Evolutionary conservation across 2,888 invertebrate species (phyloP).

Genomic region (Macaria notata): DNA sequence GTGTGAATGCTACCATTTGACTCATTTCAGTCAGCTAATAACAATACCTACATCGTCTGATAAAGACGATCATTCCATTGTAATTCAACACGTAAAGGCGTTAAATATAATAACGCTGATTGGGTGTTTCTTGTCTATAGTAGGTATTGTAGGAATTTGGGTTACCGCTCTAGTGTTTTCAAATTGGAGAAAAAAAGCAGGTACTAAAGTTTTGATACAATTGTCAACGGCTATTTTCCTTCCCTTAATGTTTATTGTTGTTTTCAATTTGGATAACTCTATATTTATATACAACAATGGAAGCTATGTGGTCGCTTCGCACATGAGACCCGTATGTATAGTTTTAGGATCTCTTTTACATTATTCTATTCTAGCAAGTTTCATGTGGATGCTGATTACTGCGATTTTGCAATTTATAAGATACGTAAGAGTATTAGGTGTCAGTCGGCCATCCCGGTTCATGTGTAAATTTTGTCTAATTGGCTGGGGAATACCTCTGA

Average conservation of each 20-base stretch:
- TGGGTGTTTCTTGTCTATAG: slow-evolving; percentile 82
- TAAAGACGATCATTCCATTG: slow-evolving; percentile 31
- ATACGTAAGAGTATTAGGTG: slow-evolving; percentile 85
- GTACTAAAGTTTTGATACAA: slow-evolving; percentile 85
- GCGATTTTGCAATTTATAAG: slow-evolving; percentile 86
- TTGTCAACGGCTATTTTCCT: slow-evolving; percentile 84
- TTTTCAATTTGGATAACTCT: slow-evolving; percentile 60
- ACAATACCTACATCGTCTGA: slow-evolving; percentile 40
- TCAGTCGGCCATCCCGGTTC: slow-evolving; percentile 80
- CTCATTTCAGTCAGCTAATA: slow-evolving; percentile 83
- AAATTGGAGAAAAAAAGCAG: slow-evolving; percentile 83
- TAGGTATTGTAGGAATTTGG: slow-evolving; percentile 82
- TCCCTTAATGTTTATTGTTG: slow-evolving; percentile 75
- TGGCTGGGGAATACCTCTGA: slow-evolving; percentile 84
- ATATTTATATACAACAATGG: slow-evolving; percentile 52
- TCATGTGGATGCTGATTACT: slow-evolving; percentile 88
- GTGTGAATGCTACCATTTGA: slow-evolving; percentile 82
- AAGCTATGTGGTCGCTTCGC: slow-evolving; percentile 41
- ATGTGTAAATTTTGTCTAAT: slow-evolving; percentile 83
- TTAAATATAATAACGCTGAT: slow-evolving; percentile 82
- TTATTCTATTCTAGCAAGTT: slow-evolving; percentile 85
- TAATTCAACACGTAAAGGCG: slow-evolving; percentile 58
- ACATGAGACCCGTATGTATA: slow-evolving; percentile 71
- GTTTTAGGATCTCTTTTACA: slow-evolving; percentile 84
- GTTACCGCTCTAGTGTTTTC: slow-evolving; percentile 81